Evolutionary conservation across 2,797 vertebrate species (phyloP).

Genomic region (Lutjanus argentimaculatus): DNA sequence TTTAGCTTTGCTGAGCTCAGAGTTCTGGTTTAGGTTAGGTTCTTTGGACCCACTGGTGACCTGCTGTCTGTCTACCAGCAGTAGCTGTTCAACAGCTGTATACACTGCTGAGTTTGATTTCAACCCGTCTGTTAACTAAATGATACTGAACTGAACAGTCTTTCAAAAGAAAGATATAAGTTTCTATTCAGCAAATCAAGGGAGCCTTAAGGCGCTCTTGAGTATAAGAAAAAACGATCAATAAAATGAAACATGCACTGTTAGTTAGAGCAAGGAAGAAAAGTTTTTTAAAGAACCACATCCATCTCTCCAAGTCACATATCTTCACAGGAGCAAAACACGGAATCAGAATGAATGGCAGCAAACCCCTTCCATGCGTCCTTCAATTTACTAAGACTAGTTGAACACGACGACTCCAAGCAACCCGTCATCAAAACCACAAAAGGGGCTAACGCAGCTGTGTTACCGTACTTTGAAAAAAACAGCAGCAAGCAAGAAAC

Average conservation of each 20-base stretch:
- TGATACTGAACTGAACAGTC: background rate
- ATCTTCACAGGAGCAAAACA: too few relatives aligned
- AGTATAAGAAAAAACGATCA: background rate
- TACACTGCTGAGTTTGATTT: background rate
- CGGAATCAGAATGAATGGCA: too few relatives aligned
- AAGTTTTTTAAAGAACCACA: background rate
- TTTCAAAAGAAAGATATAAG: background rate
- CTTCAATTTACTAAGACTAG: too few relatives aligned
- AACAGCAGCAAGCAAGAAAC: too few relatives aligned
- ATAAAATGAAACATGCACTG: background rate
- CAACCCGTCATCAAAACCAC: too few relatives aligned
- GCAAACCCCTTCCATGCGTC: too few relatives aligned
- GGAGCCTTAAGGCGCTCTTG: too few relatives aligned
- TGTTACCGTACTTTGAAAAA: too few relatives aligned
- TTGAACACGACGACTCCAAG: too few relatives aligned
- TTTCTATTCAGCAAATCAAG: background rate
- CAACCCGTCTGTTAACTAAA: background rate
- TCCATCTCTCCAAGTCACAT: background rate
- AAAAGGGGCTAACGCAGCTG: too few relatives aligned
- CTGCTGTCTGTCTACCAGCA: background rate
- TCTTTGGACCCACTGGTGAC: background rate
- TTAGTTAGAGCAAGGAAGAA: background rate
- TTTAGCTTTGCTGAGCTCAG: background rate
- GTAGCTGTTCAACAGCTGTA: background rate
- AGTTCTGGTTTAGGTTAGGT: background rate